Percentiles rank a stretch among this genome's conserved stretches.
phyloP scores from a whole-genome alignment of 1,140 invertebrate genomes.

The Eubasilissa regina region DNA sequence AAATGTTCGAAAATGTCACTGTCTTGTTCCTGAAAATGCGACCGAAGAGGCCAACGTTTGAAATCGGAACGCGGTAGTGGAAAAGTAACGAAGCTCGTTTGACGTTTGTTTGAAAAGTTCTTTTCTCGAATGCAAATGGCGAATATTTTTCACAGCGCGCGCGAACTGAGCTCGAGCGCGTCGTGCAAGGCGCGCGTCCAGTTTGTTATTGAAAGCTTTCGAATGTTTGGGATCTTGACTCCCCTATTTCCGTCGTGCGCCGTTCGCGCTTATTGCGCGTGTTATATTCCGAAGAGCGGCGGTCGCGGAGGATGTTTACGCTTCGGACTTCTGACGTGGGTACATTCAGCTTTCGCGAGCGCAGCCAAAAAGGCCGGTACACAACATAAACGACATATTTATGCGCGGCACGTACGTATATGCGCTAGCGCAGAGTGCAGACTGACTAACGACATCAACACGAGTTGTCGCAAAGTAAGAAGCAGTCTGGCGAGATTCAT shows the following conservation, averaged over 20 bases:
- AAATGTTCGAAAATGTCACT: not conserved
- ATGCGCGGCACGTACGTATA: not conserved
- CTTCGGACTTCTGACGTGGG: slow-evolving; percentile 9
- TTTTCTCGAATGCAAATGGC: not conserved
- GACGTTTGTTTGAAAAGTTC: not conserved
- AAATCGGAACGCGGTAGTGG: not conserved
- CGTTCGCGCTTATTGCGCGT: slow-evolving; percentile 4
- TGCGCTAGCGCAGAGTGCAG: not conserved
- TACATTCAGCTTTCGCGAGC: slow-evolving; percentile 38
- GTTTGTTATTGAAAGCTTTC: slow-evolving; percentile 48
- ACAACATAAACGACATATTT: not conserved
- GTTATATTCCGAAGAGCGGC: not conserved
- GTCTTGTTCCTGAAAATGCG: too few species aligned
- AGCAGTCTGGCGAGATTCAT: too few species aligned
- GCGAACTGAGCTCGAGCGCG: slow-evolving; percentile 8
- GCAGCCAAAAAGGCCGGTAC: slow-evolving; percentile 46
- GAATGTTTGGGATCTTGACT: slow-evolving; percentile 3
- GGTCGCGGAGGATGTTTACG: slow-evolving; percentile 28
- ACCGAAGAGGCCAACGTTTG: not conserved
- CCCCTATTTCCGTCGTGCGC: slow-evolving; percentile 26
- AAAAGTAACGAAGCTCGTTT: not conserved
- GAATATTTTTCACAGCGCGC: slow-evolving; percentile 17
- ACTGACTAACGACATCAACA: slow-evolving; percentile 8
- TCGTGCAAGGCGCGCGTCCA: slow-evolving; percentile 18
- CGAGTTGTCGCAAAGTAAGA: not conserved